Conservation (phyloP, 2,888 invertebrate genomes). For the Drosophila affinis region DNA sequence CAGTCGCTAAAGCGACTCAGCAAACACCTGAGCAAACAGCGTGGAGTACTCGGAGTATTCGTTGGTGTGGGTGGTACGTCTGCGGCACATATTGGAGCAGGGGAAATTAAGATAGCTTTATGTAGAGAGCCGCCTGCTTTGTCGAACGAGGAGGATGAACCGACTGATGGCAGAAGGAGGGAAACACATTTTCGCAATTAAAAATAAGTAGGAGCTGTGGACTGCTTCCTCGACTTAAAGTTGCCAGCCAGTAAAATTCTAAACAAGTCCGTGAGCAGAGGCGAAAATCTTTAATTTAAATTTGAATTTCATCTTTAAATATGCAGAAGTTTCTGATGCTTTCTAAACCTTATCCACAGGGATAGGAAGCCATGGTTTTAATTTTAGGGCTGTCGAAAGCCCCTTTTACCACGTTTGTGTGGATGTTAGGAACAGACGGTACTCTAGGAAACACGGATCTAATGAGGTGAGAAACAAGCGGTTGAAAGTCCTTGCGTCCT, state of each 20-base stretch:
- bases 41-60: background rate
- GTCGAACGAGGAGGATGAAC: background rate
- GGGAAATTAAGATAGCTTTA: background rate
- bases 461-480: background rate
- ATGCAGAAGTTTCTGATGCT: background rate
- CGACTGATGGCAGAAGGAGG: background rate
- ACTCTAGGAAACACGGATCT: background rate
- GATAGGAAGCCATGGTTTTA: background rate
- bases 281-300: background rate
- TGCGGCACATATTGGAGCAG: background rate
- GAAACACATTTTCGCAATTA: slow-evolving; percentile 2
- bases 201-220: background rate
- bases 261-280: background rate
- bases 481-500: background rate
- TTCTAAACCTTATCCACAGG: background rate
- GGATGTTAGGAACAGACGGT: background rate
- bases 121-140: background rate
- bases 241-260: background rate
- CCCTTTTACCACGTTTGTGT: background rate
- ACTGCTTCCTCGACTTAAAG: background rate
- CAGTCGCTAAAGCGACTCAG: slow-evolving; percentile 9
- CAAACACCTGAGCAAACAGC: slow-evolving; percentile 28
- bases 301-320: background rate
- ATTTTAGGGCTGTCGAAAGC: background rate
- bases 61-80: background rate